phyloP scores from a whole-genome alignment of 2,888 invertebrate species.

The Blera fallax region DNA sequence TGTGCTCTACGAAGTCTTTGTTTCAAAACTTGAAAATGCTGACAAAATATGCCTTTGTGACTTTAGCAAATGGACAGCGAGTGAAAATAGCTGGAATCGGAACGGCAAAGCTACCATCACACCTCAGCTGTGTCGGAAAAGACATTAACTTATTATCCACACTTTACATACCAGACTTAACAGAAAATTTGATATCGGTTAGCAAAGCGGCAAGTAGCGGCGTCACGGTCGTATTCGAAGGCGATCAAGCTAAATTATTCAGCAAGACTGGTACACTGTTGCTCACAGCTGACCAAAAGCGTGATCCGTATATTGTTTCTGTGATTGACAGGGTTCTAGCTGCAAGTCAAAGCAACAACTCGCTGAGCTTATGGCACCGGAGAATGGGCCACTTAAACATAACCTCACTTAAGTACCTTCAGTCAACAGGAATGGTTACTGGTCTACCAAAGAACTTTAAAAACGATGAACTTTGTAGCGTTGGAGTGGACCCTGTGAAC shows the following conservation, averaged over 20 bases:
- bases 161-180: constrained; percentile 9
- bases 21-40: neutral
- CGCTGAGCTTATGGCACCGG: constrained; percentile 18
- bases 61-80: constrained; percentile 19
- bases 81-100: constrained; percentile 4
- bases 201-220: constrained; percentile 2
- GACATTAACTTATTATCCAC: neutral
- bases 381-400: constrained; percentile 36
- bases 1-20: neutral
- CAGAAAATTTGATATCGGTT: constrained; percentile 22
- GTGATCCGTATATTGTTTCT: neutral
- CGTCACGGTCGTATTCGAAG: neutral
- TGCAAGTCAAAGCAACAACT: neutral
- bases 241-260: constrained; percentile 2
- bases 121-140: neutral
- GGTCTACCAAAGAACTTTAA: too few relatives aligned
- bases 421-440: too few relatives aligned
- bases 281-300: neutral
- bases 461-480: too few relatives aligned
- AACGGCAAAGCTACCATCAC: neutral
- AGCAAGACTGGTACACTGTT: constrained; percentile 17
- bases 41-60: neutral
- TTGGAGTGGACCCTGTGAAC: too few relatives aligned
- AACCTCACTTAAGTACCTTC: constrained; percentile 10
- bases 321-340: neutral